phyloP scores from a whole-genome alignment of 2,888 invertebrate genomes.

The Tetrapedia diversipes region DNA sequence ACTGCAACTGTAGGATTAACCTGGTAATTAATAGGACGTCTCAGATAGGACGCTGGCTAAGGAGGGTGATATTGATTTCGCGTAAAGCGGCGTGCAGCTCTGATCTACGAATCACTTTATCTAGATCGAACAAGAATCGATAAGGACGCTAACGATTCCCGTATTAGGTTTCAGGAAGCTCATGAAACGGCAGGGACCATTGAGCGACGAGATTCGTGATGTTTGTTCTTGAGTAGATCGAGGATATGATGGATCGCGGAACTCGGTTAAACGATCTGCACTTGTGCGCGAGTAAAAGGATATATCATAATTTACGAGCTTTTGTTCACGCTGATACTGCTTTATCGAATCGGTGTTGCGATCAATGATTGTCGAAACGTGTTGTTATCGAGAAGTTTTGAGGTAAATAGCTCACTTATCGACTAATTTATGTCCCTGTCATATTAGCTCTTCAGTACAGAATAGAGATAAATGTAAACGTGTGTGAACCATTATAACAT shows the following conservation, averaged over 20 bases:
- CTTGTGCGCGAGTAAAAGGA: background rate
- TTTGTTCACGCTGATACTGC: background rate
- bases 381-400: background rate
- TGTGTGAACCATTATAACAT: no score
- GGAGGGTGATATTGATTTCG: conserved; percentile 56
- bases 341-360: background rate
- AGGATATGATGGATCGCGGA: conserved; percentile 12
- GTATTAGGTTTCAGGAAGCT: background rate
- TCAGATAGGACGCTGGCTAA: no score
- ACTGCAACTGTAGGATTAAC: no score
- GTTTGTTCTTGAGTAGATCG: background rate
- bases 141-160: conserved; percentile 25
- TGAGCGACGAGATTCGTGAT: background rate
- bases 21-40: no score
- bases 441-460: no score
- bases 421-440: no score
- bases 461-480: no score
- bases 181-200: no score
- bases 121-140: background rate
- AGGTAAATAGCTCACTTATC: background rate
- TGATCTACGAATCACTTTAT: conserved; percentile 23
- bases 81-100: conserved; percentile 18
- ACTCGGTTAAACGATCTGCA: background rate
- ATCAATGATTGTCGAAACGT: background rate
- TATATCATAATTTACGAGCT: conserved; percentile 13